phyloP scores from a whole-genome alignment of 2,113 vertebrate genomes.

The Mobula birostris region DNA sequence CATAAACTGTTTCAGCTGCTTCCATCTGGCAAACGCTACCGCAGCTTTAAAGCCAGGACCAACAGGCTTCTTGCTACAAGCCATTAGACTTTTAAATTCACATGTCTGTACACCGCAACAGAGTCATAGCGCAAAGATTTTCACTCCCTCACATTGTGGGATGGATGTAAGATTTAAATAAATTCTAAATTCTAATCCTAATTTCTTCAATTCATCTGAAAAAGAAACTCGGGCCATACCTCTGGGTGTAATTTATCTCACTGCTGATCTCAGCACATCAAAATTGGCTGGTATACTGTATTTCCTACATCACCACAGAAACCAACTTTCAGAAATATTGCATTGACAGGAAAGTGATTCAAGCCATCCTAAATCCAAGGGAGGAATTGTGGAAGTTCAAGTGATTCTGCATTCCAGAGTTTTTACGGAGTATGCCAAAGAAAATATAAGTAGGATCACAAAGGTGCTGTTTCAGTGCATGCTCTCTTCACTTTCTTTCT shows the following conservation, averaged over 20 bases:
- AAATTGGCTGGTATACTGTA: neutral
- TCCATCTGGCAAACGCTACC: too few species aligned
- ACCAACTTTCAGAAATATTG: neutral
- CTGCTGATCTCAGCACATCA: neutral
- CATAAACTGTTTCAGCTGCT: too few species aligned
- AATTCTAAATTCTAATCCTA: too few species aligned
- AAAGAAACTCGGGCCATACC: too few species aligned
- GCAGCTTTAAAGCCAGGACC: too few species aligned
- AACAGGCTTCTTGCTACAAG: too few species aligned
- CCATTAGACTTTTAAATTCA: too few species aligned
- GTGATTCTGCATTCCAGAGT: neutral
- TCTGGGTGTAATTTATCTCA: neutral
- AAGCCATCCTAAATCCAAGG: neutral
- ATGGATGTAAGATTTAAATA: too few species aligned
- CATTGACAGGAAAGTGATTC: neutral
- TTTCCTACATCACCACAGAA: neutral
- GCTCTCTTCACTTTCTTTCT: neutral
- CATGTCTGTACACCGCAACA: too few species aligned
- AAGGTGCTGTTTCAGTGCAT: neutral
- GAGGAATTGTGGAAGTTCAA: neutral
- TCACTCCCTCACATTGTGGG: too few species aligned
- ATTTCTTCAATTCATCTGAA: neutral
- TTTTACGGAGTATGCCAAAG: neutral
- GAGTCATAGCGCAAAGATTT: too few species aligned
- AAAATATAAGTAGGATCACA: neutral